Base-by-base conservation (phyloP, 2,888 invertebrate species). In the Eristalinus sepulchralis region DNA sequence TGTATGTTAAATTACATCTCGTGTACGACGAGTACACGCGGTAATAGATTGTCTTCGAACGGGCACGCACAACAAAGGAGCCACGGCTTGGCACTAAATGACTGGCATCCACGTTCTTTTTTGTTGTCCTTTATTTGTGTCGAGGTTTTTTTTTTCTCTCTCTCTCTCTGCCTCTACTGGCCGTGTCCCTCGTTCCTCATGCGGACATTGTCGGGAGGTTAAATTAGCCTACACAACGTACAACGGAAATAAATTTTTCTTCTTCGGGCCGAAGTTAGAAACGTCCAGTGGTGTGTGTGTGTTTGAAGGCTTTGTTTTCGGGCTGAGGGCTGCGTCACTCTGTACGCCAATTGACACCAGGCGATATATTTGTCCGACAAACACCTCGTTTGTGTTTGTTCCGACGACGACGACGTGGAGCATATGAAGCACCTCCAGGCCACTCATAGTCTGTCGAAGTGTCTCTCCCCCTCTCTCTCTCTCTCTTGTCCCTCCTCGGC, bases 311-410 rank as follows among this genome's bases (percentile, higher is more conserved):
- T 84, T 84, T 84, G 84, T 84, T 80, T 76, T 84, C 62, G 55
- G 55, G 66, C 60, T n/a, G 53, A 64, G 60, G 85, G 72, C 72
- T 81, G 72, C 81, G 76, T 77, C n/a, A n/a, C n/a, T n/a, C 31
- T 47, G 47, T 8, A 47, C 47, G 17, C 81, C 77, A 85, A 85
- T 85, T 85, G 85, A 85, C 85, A 85, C 81, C 85, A 64, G 27
- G 66, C 77, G 72, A 85, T 85, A 85, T 85, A 81, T 85, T 82
- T 82, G 77, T 85, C 82, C 85, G 64, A 59, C 77, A 78, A 85
- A 85, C 85, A 85, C 84, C 81, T 85, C 84, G 85, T 82, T 77
- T 85, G 81, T 81, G 68, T 78, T 24, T 6, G 71, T 72, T 47
- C 55, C 63, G 33, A 60, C 27, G 27, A 27, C 27, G 27, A 27